Base-by-base conservation (phyloP, 2,797 vertebrate species). In the Halcyon chelicuti region DNA sequence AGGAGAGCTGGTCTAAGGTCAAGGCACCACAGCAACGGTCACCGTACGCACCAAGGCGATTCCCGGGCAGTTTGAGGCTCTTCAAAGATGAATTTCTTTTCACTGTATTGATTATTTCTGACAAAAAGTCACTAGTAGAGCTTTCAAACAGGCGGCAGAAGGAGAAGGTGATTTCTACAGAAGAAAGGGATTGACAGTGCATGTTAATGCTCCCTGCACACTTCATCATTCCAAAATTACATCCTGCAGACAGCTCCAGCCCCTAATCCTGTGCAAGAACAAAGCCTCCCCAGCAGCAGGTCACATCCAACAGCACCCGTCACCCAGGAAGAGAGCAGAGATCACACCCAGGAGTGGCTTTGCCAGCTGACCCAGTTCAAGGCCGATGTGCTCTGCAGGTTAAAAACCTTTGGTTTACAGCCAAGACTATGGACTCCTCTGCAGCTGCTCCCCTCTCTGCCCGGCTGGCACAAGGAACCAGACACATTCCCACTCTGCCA, bases 111-210 rank as follows among this genome's bases (percentile, higher is more conserved):
- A 99, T 98, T 94, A 99, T 98, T 94, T 98, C 97, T 13, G 96
- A 92, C 66, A 99, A 92, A 96, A 98, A 98, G 62, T 98, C 98
- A 40, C 97, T 54, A 9, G 95, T 96, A 52, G 98, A 98, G 90
- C 96, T 98, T 97, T 99, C 99, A 78, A 99, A 98, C 68, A 99
- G 98, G 25, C 99, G 98, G 70, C 99, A 99, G 97, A 99, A 99
- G 54, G 98, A 98, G 46, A 99, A 98, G 0, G 93, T 98, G 80
- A 99, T 97, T 96, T 99, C 99, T 99, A 12, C 12, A n/a, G 93
- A 93, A 94, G 67, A 88, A 67, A 55, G 7, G 18, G 65, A 65
- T 70, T 47, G 54, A 75, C 28, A 63, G 46, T 19, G 52, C 4
- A 3, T 1, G 1, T 91, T 47, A 93, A 46, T 54, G 40, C 23